A percentile compares a stretch with the other conserved stretches of the same genome.
These are phyloP conservation scores for Siderastrea radians DNA, from an alignment of 92 coral and sea anemone species.

Conservation along the genomic window DNA sequence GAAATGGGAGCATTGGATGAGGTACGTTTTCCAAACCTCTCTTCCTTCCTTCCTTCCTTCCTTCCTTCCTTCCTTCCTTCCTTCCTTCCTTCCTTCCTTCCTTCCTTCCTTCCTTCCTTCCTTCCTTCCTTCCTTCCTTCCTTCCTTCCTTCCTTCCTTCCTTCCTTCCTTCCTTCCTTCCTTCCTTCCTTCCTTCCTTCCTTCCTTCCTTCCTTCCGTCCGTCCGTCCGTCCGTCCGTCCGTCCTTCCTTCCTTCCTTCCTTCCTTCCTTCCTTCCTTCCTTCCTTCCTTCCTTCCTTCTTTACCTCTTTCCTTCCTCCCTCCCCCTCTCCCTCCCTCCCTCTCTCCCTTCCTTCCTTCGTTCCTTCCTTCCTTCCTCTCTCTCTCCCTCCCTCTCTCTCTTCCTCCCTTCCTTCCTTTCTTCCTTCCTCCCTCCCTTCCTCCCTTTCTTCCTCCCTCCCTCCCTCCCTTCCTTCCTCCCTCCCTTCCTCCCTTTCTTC, in stretches of 20 bases:
- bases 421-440: neutral
- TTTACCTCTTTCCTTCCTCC: too few relatives aligned
- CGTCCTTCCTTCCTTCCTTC: too few relatives aligned
- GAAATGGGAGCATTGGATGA: conserved; percentile 42
- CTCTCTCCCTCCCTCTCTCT: neutral
- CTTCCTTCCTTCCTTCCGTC: too few relatives aligned
- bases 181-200: neutral
- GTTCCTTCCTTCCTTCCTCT: too few relatives aligned
- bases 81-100: neutral
- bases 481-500: neutral
- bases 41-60: neutral
- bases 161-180: neutral
- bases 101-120: neutral
- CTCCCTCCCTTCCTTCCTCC: neutral
- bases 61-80: conserved; percentile 12
- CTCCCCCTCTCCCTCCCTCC: neutral
- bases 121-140: conserved; percentile 1
- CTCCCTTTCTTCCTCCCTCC: neutral
- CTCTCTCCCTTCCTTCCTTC: too few relatives aligned
- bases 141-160: neutral
- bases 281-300: too few relatives aligned
- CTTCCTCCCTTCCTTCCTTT: neutral
- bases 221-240: too few relatives aligned
- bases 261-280: too few relatives aligned
- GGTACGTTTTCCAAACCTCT: neutral